Evolutionary conservation across 2,888 invertebrate species (phyloP).

Genomic region (Trachelus iudaicus): DNA sequence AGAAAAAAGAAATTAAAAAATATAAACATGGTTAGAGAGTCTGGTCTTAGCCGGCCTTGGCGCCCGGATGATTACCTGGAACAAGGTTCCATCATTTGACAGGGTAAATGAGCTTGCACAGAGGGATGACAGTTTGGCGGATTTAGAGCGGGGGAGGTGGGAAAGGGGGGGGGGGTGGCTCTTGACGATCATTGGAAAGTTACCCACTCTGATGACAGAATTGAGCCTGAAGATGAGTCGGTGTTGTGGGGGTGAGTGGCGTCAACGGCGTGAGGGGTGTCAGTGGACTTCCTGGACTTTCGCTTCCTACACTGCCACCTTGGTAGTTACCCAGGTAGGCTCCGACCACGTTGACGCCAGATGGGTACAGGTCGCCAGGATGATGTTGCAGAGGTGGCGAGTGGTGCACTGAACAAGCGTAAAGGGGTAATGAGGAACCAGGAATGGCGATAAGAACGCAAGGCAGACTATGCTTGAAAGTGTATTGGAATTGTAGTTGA

Average conservation of each 20-base stretch:
- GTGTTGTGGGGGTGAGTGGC: slow-evolving; percentile 55
- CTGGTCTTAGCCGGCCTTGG: not conserved
- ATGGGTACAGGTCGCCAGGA: slow-evolving; percentile 46
- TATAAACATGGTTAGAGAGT: not conserved
- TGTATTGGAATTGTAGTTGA: not conserved
- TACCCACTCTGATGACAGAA: slow-evolving; percentile 54
- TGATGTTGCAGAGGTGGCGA: slow-evolving; percentile 56
- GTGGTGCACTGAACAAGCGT: slow-evolving; percentile 48
- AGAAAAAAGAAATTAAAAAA: not conserved
- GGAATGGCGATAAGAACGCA: no score
- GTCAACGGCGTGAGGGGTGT: slow-evolving; percentile 55
- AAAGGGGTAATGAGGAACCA: slow-evolving; percentile 7
- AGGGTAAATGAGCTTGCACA: not conserved
- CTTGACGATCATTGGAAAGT: slow-evolving; percentile 16
- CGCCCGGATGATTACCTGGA: not conserved
- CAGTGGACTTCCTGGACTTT: slow-evolving; percentile 57
- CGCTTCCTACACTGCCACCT: slow-evolving; percentile 54
- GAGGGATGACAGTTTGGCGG: no score
- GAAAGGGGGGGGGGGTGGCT: no score
- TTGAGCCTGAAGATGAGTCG: slow-evolving; percentile 54
- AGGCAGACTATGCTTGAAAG: not conserved
- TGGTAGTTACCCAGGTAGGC: slow-evolving; percentile 53
- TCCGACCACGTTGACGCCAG: slow-evolving; percentile 50
- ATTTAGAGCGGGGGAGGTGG: not conserved
- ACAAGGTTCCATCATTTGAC: not conserved